Base-by-base conservation (phyloP, 1,140 invertebrate genomes). In the Eriocheir sinensis region DNA sequence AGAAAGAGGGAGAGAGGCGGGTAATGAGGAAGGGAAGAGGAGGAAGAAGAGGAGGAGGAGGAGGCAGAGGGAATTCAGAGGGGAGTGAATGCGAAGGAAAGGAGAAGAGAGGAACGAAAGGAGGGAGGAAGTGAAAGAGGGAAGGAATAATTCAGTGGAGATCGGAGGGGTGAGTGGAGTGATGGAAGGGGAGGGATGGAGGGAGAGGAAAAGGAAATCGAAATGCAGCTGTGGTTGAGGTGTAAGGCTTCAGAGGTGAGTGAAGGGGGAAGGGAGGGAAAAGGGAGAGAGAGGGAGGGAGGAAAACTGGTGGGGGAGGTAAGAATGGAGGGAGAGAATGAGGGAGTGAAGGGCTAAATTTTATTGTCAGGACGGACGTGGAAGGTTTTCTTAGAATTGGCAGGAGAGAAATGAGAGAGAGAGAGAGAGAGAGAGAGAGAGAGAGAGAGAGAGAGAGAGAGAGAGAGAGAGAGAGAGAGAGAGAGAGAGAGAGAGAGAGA, bases 181-280 rank as follows among this genome's bases (percentile, higher is more conserved):
- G n/a, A n/a, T n/a, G n/a, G n/a, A n/a, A n/a, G n/a, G n/a, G n/a
- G n/a, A 48, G 44, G 15, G 15, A 48, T 12, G 60, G 60, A 12
- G 60, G 60, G 60, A 72, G 60, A 72, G 27, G 27, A 72, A 21
- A 72, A 72, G 27, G 21, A 72, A 72, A 72, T 72, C 60, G 60
- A 72, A 72, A 72, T 72, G 60, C 60, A 72, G 60, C 60, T 72
- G 60, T n/a, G 27, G 60, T 72, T 72, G 60, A 72, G 60, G 60
- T 21, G 21, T n/a, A n/a, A 72, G 60, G 60, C 60, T 72, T 72
- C 60, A n/a, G 17, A 72, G 27, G 60, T n/a, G 60, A 72, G 17
- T 6, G 60, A 72, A n/a, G 21, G 27, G n/a, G 60, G 21, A n/a
- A 72, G 60, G n/a, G 60, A 72, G 60, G 6, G 60, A 72, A n/a